Conservation (phyloP, 2,797 vertebrate species). For the Lycodopsis pacificus region DNA sequence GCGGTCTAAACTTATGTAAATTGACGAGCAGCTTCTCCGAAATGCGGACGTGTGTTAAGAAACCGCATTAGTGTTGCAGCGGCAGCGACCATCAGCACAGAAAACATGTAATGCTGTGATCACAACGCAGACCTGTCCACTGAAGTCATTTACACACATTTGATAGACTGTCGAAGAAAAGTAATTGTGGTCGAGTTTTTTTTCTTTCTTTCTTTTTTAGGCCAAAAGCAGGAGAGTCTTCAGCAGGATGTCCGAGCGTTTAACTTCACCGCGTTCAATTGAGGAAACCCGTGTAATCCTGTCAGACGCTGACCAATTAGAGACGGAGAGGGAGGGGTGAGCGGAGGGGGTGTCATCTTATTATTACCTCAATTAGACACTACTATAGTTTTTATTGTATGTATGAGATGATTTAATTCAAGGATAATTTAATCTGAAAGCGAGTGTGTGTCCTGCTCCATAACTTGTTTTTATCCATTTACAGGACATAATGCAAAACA, state of each 20-base stretch:
- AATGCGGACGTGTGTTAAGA: constrained; percentile 42
- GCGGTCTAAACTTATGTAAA: constrained; percentile 1
- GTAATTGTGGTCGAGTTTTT: neutral
- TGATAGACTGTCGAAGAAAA: neutral
- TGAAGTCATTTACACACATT: constrained; percentile 11
- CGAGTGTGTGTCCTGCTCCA: neutral
- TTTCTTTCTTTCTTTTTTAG: neutral
- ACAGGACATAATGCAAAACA: neutral
- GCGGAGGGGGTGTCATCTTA: constrained; percentile 5
- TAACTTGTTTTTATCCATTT: neutral
- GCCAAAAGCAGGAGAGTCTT: neutral
- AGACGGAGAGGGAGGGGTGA: constrained; percentile 32
- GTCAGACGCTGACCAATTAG: constrained; percentile 76
- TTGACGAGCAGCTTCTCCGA: constrained; percentile 30
- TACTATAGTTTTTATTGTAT: neutral
- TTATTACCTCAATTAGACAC: constrained; percentile 39
- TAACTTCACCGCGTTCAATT: constrained; percentile 66
- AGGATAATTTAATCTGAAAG: neutral
- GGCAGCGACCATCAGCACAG: constrained; percentile 11
- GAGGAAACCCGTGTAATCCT: constrained; percentile 73
- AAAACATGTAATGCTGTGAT: constrained; percentile 31
- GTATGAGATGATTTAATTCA: neutral
- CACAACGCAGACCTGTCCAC: constrained; percentile 28
- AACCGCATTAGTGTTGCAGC: constrained; percentile 47
- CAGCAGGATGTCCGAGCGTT: constrained; percentile 42